These are phyloP conservation scores for Hippocampus kuda DNA, from an alignment of 2,797 vertebrate genomes.

Conservation along the genomic window DNA sequence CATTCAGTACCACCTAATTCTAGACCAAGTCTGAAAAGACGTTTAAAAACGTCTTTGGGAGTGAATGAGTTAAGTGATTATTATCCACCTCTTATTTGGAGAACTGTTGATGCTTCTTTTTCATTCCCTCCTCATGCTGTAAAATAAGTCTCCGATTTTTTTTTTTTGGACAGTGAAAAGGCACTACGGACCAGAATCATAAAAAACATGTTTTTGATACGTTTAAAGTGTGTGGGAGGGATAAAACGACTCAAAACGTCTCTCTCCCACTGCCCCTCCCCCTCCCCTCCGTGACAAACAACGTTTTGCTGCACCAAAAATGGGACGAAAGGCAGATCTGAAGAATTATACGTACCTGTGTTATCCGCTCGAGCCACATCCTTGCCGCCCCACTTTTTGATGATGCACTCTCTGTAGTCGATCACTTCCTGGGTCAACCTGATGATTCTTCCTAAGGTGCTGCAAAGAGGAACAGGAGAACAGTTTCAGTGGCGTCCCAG, in stretches of 20 bases:
- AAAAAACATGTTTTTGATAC: no score
- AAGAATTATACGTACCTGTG: constrained; percentile 71
- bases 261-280: not conserved
- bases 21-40: no score
- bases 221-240: no score
- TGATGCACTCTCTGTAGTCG: constrained; percentile 93
- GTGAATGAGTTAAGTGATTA: no score
- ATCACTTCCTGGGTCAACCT: constrained; percentile 95
- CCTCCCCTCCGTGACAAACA: not conserved
- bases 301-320: not conserved
- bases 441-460: constrained; percentile 92
- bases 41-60: no score
- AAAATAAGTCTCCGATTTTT: not conserved
- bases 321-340: not conserved
- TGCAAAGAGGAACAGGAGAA: constrained; percentile 36
- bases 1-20: no score
- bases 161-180: no score
- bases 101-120: no score
- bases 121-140: no score
- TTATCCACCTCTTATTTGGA: no score
- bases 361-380: constrained; percentile 63
- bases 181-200: no score
- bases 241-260: no score
- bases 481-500: not conserved
- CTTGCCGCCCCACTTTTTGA: constrained; percentile 85